These are phyloP conservation scores for Epizoanthus ramosus DNA, from an alignment of 92 coral and sea anemone genomes.

Conservation along the genomic window DNA sequence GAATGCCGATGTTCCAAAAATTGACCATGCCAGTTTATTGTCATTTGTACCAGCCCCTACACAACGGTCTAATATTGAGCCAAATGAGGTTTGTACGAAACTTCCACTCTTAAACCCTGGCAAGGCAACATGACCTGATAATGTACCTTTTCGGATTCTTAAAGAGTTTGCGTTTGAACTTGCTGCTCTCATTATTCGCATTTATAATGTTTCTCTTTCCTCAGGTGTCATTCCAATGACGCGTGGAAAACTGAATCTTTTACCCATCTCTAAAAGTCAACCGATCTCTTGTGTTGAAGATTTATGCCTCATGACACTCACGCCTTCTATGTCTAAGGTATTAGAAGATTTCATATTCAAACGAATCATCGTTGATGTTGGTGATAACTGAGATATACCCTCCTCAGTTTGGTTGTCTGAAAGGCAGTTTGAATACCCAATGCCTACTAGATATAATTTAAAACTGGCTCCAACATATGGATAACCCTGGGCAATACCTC, in stretches of 20 bases:
- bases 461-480: conserved; percentile 41
- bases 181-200: conserved; percentile 17
- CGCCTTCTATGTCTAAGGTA: conserved; percentile 19
- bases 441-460: conserved; percentile 42
- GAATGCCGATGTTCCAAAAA: background rate
- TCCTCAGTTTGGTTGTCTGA: conserved; percentile 35
- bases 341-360: background rate
- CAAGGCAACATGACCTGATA: background rate
- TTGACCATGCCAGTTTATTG: background rate
- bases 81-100: background rate
- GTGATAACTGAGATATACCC: conserved; percentile 27
- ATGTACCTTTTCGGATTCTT: conserved; percentile 16
- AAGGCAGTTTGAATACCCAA: conserved; percentile 33
- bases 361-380: conserved; percentile 35
- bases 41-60: background rate
- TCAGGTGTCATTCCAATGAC: conserved; percentile 13
- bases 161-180: conserved; percentile 45
- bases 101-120: background rate
- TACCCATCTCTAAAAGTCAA: conserved; percentile 23
- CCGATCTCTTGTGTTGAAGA: conserved; percentile 1
- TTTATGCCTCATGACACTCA: conserved; percentile 28
- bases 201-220: conserved; percentile 25
- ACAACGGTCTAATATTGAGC: background rate
- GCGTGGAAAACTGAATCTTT: conserved; percentile 2
- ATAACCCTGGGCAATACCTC: conserved; percentile 1